Conservation (phyloP, 2,797 vertebrate species). For the Hozukius guyotensis region DNA sequence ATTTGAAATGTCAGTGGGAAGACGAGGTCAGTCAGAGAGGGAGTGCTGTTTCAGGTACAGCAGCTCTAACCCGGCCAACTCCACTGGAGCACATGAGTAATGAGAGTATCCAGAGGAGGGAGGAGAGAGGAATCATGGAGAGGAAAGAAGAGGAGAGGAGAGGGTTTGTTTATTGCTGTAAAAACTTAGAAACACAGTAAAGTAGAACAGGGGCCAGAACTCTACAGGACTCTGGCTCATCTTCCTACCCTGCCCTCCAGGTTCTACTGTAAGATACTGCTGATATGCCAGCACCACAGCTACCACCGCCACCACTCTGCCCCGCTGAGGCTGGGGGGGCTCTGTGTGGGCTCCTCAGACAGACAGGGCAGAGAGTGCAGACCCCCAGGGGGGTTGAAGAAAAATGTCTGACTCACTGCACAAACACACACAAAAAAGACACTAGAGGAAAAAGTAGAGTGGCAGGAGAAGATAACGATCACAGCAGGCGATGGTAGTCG, state of each 20-base stretch:
- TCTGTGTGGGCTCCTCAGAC: slow-evolving; percentile 45
- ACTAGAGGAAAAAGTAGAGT: neutral
- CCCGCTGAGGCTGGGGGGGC: neutral
- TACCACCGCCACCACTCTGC: neutral
- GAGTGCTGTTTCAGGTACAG: neutral
- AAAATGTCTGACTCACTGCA: slow-evolving; percentile 49
- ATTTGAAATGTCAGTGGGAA: slow-evolving; percentile 6
- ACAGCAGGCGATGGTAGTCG: neutral
- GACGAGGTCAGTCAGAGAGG: slow-evolving; percentile 3
- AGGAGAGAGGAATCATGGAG: neutral
- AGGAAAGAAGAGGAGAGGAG: neutral
- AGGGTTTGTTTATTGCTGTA: slow-evolving; percentile 14
- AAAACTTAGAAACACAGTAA: slow-evolving; percentile 7
- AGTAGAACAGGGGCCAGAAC: slow-evolving; percentile 21
- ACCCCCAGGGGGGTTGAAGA: slow-evolving; percentile 34
- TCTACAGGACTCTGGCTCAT: neutral
- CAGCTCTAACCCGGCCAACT: neutral
- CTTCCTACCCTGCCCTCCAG: neutral
- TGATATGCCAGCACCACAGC: neutral
- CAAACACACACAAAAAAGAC: neutral
- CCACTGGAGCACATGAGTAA: neutral
- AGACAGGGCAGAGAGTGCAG: slow-evolving; percentile 29
- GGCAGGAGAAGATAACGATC: slow-evolving; percentile 10
- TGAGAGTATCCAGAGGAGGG: neutral
- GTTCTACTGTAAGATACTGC: slow-evolving; percentile 5